Evolutionary conservation across 2,113 vertebrate genomes (phyloP), one percentile per base, ranked within the genome.

Genomic region (Theristicus caerulescens): DNA sequence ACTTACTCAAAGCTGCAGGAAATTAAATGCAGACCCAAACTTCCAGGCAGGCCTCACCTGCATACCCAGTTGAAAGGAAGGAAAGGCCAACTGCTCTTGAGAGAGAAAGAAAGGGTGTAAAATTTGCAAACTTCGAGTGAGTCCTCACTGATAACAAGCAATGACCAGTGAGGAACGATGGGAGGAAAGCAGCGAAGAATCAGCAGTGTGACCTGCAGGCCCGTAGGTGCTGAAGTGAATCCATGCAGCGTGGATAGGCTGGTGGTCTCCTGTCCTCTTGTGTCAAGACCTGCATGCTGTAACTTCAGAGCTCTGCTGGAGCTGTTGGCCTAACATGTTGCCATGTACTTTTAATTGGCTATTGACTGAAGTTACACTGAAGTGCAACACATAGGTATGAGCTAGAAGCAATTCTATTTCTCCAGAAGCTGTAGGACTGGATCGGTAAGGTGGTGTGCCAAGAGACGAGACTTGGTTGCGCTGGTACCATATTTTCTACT

Each of bases 161-260:
- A 18, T 42, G 29, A 34, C 8, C 9, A 16, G 29, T 22, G 67
- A 73, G 64, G 34, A 82, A 6, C 1, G 2, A 27, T 4, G 25
- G 44, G 51, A 77, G 57, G 67, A 73, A 78, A 38, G 67, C 36
- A 26, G 49, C 25, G 36, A 10, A 32, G 67, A 47, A 36, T 1
- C 2, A 69, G 58, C 32, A 5, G 6, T 16, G 1, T 2, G n/a
- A 57, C 36, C 44, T 36, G 77, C n/a, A 66, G 40, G 38, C 0
- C 0, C 11, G 0, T 1, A 36, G 31, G 24, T 64, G 80, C 71
- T 49, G 36, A 69, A 77, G 15, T 24, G 87, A 25, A 24, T 29
- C 46, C 4, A 2, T 0, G 2, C 3, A 18, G 71, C 0, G 0
- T 11, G 32, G 32, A 1, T 1, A 11, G 57, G 27, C 27, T 5